These are phyloP conservation scores for Xanthia togata DNA, from an alignment of 2,888 invertebrate species.

Conservation along the genomic window DNA sequence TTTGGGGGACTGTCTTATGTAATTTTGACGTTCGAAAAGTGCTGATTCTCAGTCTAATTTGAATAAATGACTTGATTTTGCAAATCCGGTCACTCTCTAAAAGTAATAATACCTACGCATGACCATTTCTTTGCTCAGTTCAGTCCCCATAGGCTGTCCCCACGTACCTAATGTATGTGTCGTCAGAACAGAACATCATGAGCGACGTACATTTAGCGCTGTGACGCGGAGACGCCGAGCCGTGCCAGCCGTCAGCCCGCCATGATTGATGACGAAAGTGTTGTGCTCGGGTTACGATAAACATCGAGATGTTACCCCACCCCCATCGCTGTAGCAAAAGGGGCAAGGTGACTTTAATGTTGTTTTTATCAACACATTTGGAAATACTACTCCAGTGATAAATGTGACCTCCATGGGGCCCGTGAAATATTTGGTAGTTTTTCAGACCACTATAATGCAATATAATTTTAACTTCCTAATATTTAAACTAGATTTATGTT, in stretches of 20 bases:
- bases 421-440: background rate
- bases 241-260: constrained; percentile 3
- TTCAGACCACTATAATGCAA: background rate
- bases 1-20: too few relatives aligned
- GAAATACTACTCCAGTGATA: background rate
- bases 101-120: background rate
- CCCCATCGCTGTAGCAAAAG: background rate
- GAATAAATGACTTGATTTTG: too few relatives aligned
- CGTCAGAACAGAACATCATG: constrained; percentile 4
- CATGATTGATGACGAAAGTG: constrained; percentile 74
- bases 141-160: background rate
- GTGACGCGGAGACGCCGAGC: constrained; percentile 27
- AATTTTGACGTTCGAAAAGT: too few relatives aligned
- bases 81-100: background rate
- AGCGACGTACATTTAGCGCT: constrained; percentile 22
- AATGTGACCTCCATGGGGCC: background rate
- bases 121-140: background rate
- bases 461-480: too few relatives aligned
- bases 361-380: background rate
- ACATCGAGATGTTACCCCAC: constrained; percentile 34
- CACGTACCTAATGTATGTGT: constrained; percentile 12
- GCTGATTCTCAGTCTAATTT: too few relatives aligned
- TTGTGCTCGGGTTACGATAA: constrained; percentile 69
- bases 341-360: constrained; percentile 1
- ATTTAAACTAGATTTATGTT: too few relatives aligned